Base-by-base conservation (phyloP, 2,113 vertebrate species). In the mouse (Mus musculus) region DNA sequence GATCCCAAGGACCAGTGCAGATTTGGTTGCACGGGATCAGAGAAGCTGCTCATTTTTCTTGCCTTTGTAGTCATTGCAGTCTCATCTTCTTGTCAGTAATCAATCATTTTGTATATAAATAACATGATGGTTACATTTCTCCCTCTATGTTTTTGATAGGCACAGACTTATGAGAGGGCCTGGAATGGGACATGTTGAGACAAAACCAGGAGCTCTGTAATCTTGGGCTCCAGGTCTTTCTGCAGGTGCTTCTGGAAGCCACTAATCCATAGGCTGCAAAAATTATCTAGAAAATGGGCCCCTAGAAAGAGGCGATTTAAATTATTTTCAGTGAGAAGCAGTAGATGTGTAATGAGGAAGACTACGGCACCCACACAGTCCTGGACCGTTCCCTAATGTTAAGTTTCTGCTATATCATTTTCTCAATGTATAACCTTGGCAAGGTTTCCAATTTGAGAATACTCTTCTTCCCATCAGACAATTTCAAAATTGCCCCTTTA, bases 401-500 rank as follows among this genome's bases (percentile, higher is more conserved):
- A 80, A 75, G 75, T 80, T 17, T 10, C 85, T 86, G 63, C 3
- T 77, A 42, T 72, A 11, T 69, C 33, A 85, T 26, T 8, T 33
- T n/a, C 19, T 17, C 22, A 13, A 56, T 89, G 0, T 56, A 63
- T 63, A 30, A 30, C 5, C 16, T 19, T 67, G 56, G 67, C 8
- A 89, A 80, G 2, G 42, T 75, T 61, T 65, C 39, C 73, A 80
- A 59, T 16, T 69, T 20, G 7, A 42, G 33, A 61, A 24, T 63
- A 17, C 5, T 33, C 59, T 49, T 59, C 65, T 91, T 80, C 11
- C 39, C 56, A 67, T 36, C 26, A 56, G 39, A 16, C 89, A 75
- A 93, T 95, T 72, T 93, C 56, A 90, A 85, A 93, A 94, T 81
- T 65, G 39, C 8, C 52, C 82, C 30, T 88, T 88, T 69, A 76